Evolutionary conservation across 2,797 vertebrate species (phyloP), one percentile per base, ranked within the genome.

Genomic region (Diglossa cyanea): DNA sequence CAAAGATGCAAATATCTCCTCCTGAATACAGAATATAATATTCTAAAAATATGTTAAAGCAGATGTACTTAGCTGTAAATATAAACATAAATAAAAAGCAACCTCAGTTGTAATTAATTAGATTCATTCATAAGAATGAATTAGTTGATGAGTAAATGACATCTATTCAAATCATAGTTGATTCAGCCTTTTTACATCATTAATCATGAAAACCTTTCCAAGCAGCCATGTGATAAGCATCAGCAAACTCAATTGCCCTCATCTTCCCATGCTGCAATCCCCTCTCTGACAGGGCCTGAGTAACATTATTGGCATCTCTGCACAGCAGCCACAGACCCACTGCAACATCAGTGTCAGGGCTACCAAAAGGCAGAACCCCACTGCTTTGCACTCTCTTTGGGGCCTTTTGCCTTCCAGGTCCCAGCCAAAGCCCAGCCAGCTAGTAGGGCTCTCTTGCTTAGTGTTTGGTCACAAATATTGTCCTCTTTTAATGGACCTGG

Each of bases 1-100:
- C 62, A 75, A 26, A 86, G 76, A 86, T 78, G 39, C 50, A 88
- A 72, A 68, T 86, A 35, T 86, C 54, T 91, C 57, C 85, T 86
- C 33, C 40, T 37, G 19, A 65, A 73, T 48, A 58, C 31, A 72
- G 58, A 86, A 79, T 18, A 31, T 72, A 23, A 44, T 80, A 57
- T 67, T 81, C 95, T 94, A 95, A 94, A 94, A 95, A 91, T 95
- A 91, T 35, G 18, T 65, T 74, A 57, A 77, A 90, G 39, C 79
- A 80, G 79, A 83, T 90, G 61, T 83, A 68, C 77, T 95, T 73
- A 71, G 65, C 31, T 80, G 87, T 88, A 91, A 94, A 88, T 86
- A 94, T 53, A 96, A 96, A 93, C 44, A 93, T 61, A 84, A 86
- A 75, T 65, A 67, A 96, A 93, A 93, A 83, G n/a, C 74, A 89